Base-by-base conservation (phyloP, 92 coral and sea anemone species). In the Paramuricea clavata region DNA sequence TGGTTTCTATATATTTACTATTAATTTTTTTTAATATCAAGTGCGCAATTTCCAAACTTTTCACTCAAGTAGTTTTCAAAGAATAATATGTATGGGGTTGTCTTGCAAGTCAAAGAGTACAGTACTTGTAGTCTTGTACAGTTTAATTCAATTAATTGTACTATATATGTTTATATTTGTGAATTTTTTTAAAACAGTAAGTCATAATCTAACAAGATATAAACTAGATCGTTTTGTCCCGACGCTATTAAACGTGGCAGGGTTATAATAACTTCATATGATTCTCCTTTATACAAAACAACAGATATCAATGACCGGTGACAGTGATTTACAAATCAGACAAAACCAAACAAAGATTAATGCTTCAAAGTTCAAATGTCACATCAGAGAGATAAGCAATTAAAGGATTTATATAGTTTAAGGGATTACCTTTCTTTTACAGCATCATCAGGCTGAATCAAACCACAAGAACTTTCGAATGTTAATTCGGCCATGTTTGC, bases 401-500 rank as follows among this genome's bases (percentile, higher is more conserved):
- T 28, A 12, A 11, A 27, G 26, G 27, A 54, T 54, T 54, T 54
- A 13, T 65, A 1, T 1, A 10, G 13, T 65, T 65, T 3, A 65
- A 27, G 21, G 9, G 39, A 65, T 28, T 79, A 79, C 84, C 84
- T 79, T 60, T 79, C 84, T 59, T 44, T 26, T 16, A 79, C 26
- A 13, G 84, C 56, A 27, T 60, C 84, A 26, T 79, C 84, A n/a
- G 84, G 49, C 30, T 60, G 84, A 34, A 79, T 59, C 13, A 79
- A 28, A 12, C 84, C 84, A 43, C 84, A 79, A 79, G 49, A 79
- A 79, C 72, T 79, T 9, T 79, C 84, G 36, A 79, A 79, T 33
- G 84, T 59, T 61, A 79, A 61, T 25, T 79, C 84, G 7, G 84
- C 84, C 84, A 79, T 79, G 35, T 79, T 79, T 59, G 17, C 84